A percentile compares a stretch with the other conserved stretches of the same genome.
Evolutionary conservation across 1,140 invertebrate species (phyloP).

Genomic region (Pseudomyrmex gracilis): DNA sequence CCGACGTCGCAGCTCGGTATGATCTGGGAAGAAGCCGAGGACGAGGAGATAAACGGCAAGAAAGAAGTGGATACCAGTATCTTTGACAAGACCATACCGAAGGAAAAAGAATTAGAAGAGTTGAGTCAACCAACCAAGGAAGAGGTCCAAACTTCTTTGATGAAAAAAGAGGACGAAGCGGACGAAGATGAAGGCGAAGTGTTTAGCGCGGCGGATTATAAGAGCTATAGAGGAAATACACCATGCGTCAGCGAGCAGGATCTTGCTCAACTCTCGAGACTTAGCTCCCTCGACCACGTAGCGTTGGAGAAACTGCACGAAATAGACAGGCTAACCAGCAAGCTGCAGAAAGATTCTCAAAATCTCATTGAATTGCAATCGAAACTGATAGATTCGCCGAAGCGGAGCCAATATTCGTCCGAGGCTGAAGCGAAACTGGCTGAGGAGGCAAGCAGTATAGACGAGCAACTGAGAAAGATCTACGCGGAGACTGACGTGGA

Average conservation of each 20-base stretch:
- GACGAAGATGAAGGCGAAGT: conserved; percentile 88
- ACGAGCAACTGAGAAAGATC: conserved; percentile 89
- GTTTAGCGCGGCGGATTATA: conserved; percentile 92
- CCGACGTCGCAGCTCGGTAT: conserved; percentile 91
- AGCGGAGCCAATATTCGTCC: conserved; percentile 84
- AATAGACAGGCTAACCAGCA: conserved; percentile 90
- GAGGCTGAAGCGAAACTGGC: conserved; percentile 87
- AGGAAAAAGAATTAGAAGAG: conserved; percentile 79
- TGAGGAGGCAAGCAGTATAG: conserved; percentile 89
- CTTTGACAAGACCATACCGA: conserved; percentile 76
- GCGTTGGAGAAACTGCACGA: conserved; percentile 92
- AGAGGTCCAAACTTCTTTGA: conserved; percentile 83
- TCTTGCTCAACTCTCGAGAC: conserved; percentile 90
- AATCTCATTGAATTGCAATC: conserved; percentile 91
- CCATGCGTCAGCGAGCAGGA: conserved; percentile 92
- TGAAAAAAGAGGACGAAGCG: conserved; percentile 79
- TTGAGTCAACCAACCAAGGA: conserved; percentile 79
- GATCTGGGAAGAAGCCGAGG: conserved; percentile 91
- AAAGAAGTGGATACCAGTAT: conserved; percentile 77
- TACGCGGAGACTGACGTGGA: conserved; percentile 89
- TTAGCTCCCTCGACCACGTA: conserved; percentile 91
- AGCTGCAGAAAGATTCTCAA: conserved; percentile 92
- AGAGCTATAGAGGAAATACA: conserved; percentile 91
- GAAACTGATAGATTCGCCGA: conserved; percentile 87
- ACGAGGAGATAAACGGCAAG: conserved; percentile 84